These are phyloP conservation scores for Euplexia lucipara DNA, from an alignment of 2,888 invertebrate species.

Conservation along the genomic window DNA sequence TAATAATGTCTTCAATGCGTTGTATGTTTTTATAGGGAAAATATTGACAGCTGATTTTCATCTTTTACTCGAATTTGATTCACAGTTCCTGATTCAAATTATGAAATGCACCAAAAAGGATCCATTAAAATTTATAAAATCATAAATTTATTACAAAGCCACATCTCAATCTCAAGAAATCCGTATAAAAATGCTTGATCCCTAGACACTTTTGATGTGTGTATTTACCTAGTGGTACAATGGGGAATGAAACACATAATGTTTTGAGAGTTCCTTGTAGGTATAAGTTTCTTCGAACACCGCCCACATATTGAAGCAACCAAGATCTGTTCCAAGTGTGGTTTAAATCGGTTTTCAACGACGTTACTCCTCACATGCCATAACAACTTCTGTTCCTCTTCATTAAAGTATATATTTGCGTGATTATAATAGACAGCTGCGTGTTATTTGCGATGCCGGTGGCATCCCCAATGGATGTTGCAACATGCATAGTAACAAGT, in stretches of 20 bases:
- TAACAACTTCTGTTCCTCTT: slow-evolving; percentile 12
- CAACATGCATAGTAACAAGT: slow-evolving; percentile 51
- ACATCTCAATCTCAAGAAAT: no score
- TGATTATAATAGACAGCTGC: slow-evolving; percentile 50
- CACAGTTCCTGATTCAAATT: no score
- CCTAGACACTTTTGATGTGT: no score
- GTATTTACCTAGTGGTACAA: background rate
- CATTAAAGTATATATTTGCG: slow-evolving; percentile 42
- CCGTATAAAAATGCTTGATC: no score
- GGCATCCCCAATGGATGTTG: slow-evolving; percentile 45
- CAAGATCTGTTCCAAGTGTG: slow-evolving; percentile 48
- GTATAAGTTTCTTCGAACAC: slow-evolving; percentile 29
- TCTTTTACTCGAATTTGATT: no score
- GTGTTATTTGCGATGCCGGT: slow-evolving; percentile 46
- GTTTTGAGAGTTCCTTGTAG: slow-evolving; percentile 30
- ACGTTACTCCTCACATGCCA: slow-evolving; percentile 22
- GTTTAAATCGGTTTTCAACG: slow-evolving; percentile 56
- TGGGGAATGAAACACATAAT: background rate
- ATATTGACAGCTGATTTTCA: no score
- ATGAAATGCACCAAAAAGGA: no score
- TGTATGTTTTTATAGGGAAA: no score
- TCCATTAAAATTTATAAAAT: no score
- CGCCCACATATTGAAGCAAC: slow-evolving; percentile 31
- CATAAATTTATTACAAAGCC: no score
- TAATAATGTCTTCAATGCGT: no score